phyloP scores from a whole-genome alignment of 1,140 invertebrate species.

The Centruroides vittatus region DNA sequence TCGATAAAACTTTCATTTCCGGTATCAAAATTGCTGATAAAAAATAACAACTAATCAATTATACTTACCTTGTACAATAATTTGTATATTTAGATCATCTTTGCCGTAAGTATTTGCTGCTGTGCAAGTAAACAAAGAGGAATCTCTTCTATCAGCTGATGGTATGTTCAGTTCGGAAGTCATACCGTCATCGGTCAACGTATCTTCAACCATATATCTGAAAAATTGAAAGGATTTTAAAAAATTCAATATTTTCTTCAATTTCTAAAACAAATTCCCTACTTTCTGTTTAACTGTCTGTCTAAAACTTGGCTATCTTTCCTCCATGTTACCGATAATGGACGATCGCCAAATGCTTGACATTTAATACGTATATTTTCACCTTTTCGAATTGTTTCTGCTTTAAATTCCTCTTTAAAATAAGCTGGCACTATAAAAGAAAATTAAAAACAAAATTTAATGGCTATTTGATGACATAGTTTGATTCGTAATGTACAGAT shows the following conservation, averaged over 20 bases:
- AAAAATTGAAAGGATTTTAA: not conserved
- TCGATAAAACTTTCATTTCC: no score
- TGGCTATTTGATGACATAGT: not conserved
- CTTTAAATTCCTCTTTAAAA: constrained; percentile 19
- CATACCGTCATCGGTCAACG: constrained; percentile 15
- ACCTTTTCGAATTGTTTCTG: constrained; percentile 18
- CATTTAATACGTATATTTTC: constrained; percentile 29
- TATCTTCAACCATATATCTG: constrained; percentile 16
- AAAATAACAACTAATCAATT: not conserved
- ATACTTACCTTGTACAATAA: constrained; percentile 74
- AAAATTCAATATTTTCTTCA: not conserved
- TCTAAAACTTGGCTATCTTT: constrained; percentile 18
- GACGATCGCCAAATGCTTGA: constrained; percentile 31
- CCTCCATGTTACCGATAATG: constrained; percentile 30
- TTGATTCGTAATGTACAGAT: no score
- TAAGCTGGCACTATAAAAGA: constrained; percentile 18
- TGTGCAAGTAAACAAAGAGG: constrained; percentile 84
- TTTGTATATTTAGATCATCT: constrained; percentile 87
- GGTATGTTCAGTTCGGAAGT: constrained; percentile 24
- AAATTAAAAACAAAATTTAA: constrained; percentile 1
- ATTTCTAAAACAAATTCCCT: not conserved
- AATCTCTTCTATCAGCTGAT: constrained; percentile 49
- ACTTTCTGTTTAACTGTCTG: constrained; percentile 11
- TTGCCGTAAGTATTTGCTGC: constrained; percentile 89
- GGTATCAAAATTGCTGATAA: no score